phyloP scores from a whole-genome alignment of 2,888 invertebrate species.

The Athalia circularis region DNA sequence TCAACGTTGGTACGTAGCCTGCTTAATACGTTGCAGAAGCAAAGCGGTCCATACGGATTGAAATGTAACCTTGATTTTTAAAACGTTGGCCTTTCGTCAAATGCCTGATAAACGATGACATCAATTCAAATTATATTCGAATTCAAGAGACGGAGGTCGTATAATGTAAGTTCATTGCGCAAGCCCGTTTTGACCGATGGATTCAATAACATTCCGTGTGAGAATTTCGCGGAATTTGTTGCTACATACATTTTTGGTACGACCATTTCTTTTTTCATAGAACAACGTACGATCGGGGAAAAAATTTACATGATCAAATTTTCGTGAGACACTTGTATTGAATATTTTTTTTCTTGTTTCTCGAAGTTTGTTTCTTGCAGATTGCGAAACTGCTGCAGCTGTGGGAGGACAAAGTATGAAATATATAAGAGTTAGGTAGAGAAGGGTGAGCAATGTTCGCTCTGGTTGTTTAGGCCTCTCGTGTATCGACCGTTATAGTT shows the following conservation, averaged over 20 bases:
- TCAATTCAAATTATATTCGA: conserved; percentile 24
- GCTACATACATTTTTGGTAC: too few relatives aligned
- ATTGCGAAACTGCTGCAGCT: conserved; percentile 14
- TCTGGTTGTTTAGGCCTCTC: conserved; percentile 12
- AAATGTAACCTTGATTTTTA: conserved; percentile 27
- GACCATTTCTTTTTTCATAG: too few relatives aligned
- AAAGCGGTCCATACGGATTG: background rate
- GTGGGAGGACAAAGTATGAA: too few relatives aligned
- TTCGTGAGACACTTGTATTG: too few relatives aligned
- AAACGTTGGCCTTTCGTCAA: conserved; percentile 10
- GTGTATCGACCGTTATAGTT: conserved; percentile 40
- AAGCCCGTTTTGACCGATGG: too few relatives aligned
- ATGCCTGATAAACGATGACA: conserved; percentile 21
- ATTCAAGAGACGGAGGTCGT: background rate
- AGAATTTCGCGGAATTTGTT: too few relatives aligned
- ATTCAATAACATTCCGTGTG: too few relatives aligned
- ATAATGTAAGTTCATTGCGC: too few relatives aligned
- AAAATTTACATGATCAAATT: background rate
- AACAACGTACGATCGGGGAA: background rate
- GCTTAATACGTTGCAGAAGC: background rate
- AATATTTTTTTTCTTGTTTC: too few relatives aligned
- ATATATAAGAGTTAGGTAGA: background rate
- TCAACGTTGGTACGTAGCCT: background rate
- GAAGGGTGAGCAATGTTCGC: background rate
- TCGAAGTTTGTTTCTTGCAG: background rate